Base-by-base conservation (phyloP, 2,888 invertebrate species). In the Ceriagrion tenellum region DNA sequence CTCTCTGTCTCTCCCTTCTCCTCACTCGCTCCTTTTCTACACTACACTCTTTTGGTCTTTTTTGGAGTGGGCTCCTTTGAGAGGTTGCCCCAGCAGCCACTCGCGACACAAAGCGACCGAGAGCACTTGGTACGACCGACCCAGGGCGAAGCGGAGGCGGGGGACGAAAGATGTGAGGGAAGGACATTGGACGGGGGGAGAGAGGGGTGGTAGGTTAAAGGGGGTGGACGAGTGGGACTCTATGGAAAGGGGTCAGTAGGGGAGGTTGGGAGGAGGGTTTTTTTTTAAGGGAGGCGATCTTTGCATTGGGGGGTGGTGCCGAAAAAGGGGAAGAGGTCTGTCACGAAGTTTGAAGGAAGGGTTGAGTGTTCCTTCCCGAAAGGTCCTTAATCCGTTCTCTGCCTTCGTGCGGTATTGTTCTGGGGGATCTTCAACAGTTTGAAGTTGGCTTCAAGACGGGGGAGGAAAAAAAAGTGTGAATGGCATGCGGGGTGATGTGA, bases 71-170 rank as follows among this genome's bases (percentile, higher is more conserved):
- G 35, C 81, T 18, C 6, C 81, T 81, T 35, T 81, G 81, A 81
- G 81, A 81, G 81, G 81, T 81, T 81, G 30, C 30, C 81, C 81
- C 81, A 81, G 10, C 30, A 35, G 35, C 81, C 30, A 30, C 35
- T 35, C 30, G 81, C 81, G 81, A 81, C 81, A 81, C 81, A 81
- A 81, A 81, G 81, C 81, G 81, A 18, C 35, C 30, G 81, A 81
- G 81, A 12, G 13, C 30, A 81, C 81, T 81, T 35, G 81, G 30
- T 35, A 35, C 35, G 30, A 18, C 81, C 12, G n/a, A n/a, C n/a
- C n/a, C n/a, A n/a, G n/a, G n/a, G n/a, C n/a, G n/a, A n/a, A n/a
- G n/a, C 23, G 63, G 23, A n/a, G n/a, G n/a, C n/a, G n/a, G n/a
- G n/a, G n/a, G n/a, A n/a, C n/a, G n/a, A n/a, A n/a, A n/a, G n/a